A percentile compares a stretch with the other conserved stretches of the same genome.
These are phyloP conservation scores for Hydrotaea diabolus DNA, from an alignment of 2,888 invertebrate species.

Conservation along the genomic window DNA sequence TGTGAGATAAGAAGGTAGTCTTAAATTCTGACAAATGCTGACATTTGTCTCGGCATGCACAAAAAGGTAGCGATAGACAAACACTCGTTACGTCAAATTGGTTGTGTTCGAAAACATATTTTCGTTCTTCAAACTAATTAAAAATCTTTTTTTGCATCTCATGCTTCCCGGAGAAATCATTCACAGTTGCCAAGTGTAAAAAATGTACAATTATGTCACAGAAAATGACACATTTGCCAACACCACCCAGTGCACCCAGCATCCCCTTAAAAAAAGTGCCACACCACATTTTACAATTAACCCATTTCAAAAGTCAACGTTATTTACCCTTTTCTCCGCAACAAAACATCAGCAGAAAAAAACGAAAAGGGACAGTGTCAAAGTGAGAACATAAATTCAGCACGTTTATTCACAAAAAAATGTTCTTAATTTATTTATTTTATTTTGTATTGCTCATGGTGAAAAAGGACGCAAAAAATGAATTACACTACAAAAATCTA, in stretches of 20 bases:
- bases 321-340: conserved; percentile 40
- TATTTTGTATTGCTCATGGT: conserved; percentile 3
- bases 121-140: conserved; percentile 42
- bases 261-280: neutral
- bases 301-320: conserved; percentile 61
- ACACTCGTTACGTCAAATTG: neutral
- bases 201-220: conserved; percentile 46
- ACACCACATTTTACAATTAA: conserved; percentile 56
- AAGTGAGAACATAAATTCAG: conserved; percentile 50
- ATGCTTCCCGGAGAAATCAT: conserved; percentile 25
- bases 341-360: neutral
- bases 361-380: conserved; percentile 42
- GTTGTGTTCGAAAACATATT: conserved; percentile 12
- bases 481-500: conserved; percentile 31
- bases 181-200: conserved; percentile 51
- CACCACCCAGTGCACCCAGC: conserved; percentile 12
- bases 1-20: no score
- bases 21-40: neutral
- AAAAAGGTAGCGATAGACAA: neutral
- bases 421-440: conserved; percentile 38
- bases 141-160: conserved; percentile 21
- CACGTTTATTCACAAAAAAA: conserved; percentile 44
- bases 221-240: conserved; percentile 44
- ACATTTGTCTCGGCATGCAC: neutral
- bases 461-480: conserved; percentile 36